Evolutionary conservation across 2,888 invertebrate species (phyloP).

Genomic region (Julus scanicus): DNA sequence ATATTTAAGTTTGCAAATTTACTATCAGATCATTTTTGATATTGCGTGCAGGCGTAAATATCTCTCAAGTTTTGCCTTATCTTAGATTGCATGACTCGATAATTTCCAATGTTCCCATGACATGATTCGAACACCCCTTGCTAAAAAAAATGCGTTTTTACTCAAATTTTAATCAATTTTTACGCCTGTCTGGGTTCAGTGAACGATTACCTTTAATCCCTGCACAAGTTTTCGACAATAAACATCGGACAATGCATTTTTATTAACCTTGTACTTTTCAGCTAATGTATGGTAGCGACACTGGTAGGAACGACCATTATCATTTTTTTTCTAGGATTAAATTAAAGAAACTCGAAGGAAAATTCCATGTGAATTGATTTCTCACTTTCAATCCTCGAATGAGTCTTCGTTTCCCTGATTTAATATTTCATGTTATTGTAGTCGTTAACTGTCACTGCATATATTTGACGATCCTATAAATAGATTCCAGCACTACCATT

Average conservation of each 20-base stretch:
- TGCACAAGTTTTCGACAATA: not conserved
- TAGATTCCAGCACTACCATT: constrained; percentile 8
- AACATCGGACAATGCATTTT: not conserved
- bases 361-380: not conserved
- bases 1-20: not conserved
- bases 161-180: not conserved
- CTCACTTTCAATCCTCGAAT: not conserved
- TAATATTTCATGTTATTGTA: not conserved
- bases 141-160: not conserved
- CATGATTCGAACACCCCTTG: not conserved
- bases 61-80: not conserved
- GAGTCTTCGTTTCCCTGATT: not conserved
- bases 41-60: not conserved
- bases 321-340: not conserved
- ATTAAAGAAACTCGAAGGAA: not conserved
- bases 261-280: not conserved
- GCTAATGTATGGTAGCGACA: not conserved
- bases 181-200: not conserved
- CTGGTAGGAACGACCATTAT: not conserved
- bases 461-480: not conserved
- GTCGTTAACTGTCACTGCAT: constrained; percentile 10
- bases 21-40: not conserved
- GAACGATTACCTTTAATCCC: not conserved
- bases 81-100: not conserved
- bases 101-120: not conserved